A percentile compares a stretch with the other conserved stretches of the same genome.
Conservation (phyloP, 1,140 invertebrate species). For the Penaeus chinensis region DNA sequence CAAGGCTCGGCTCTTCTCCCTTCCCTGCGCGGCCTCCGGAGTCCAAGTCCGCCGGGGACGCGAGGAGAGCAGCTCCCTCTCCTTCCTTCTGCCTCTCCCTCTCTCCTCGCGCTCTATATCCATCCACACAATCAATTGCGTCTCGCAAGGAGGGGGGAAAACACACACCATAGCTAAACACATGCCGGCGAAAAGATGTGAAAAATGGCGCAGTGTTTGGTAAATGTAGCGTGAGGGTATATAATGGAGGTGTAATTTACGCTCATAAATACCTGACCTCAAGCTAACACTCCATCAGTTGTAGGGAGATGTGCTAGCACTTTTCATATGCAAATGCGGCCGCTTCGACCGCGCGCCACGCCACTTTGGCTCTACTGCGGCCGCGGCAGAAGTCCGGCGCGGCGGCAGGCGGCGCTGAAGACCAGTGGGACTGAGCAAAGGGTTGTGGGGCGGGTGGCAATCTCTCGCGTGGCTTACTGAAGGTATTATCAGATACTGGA, state of each 20-base stretch:
- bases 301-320: conserved; percentile 25
- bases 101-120: no score
- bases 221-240: conserved; percentile 22
- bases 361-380: conserved; percentile 20
- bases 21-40: no score
- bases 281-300: conserved; percentile 35
- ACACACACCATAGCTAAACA: no score
- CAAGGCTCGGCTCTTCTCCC: no score
- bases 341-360: not conserved
- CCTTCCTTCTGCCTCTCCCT: no score
- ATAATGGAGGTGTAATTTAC: conserved; percentile 38
- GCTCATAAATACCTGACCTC: conserved; percentile 37
- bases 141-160: no score
- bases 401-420: not conserved
- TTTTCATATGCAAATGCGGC: conserved; percentile 30
- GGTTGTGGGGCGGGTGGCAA: conserved; percentile 21
- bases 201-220: conserved; percentile 23
- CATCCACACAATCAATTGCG: no score
- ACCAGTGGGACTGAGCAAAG: not conserved
- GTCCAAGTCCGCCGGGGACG: no score
- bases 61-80: no score
- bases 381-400: conserved; percentile 9
- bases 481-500: conserved; percentile 25
- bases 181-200: conserved; percentile 3
- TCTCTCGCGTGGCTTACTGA: conserved; percentile 24